Evolutionary conservation across 2,888 invertebrate species (phyloP), one percentile per base, ranked within the genome.

Genomic region (Didymodactylos carnosus): DNA sequence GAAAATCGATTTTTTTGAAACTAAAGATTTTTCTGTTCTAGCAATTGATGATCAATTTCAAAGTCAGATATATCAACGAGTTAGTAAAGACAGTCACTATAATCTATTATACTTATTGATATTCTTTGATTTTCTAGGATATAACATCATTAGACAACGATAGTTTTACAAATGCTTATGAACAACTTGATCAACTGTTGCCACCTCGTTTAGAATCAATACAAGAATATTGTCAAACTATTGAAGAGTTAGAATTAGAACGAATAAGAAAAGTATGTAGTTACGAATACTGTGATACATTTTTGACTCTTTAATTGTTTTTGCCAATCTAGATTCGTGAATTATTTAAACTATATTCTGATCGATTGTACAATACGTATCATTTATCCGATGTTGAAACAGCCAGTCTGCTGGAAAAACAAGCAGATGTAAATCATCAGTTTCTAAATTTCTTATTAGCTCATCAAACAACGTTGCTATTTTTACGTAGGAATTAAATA

Each of bases 311-410:
- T 69, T 29, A 49, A 19, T 23, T 73, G 39, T 75, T 23, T 70
- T 4, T 43, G 4, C 19, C 10, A 71, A 76, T 73, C 29, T 76
- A 81, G 81, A 80, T 81, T 29, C 78, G 78, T 35, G 72, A 72
- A 27, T 78, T 80, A 16, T 79, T 82, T 62, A 77, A 77, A 41
- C 75, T 76, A 25, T 82, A 81, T 77, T 78, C 80, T n/a, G 78
- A 80, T 43, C 77, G 76, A 4, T 71, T 83, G 35, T 79, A 81
- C 75, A 79, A 80, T 72, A 81, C 81, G 27, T 78, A 81, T 19
- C 79, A 82, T 76, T 76, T 82, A 19, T 76, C 81, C 77, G 76
- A 78, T 5, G 80, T 81, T 43, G 81, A 82, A 75, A 77, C 82
- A 25, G 80, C 81, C 40, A 77, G 80, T 69, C 78, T 80, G 39